Evolutionary conservation across 1,140 invertebrate genomes (phyloP).

Genomic region (Aricia agestis): DNA sequence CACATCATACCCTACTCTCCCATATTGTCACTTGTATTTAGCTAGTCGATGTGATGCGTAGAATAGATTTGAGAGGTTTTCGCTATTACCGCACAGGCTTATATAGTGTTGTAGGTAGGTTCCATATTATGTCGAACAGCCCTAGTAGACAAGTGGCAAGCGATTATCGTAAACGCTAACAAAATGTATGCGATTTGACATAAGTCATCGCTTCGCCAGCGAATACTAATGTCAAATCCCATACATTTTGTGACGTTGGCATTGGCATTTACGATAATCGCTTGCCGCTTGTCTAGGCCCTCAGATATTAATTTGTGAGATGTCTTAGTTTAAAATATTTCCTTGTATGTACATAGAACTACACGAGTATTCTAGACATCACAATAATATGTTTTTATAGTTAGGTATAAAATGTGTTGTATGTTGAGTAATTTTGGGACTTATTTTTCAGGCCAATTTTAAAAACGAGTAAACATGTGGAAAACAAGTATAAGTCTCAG

Average conservation of each 20-base stretch:
- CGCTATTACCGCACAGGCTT: background rate
- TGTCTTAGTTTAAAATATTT: background rate
- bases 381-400: conserved; percentile 6
- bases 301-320: background rate
- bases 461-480: conserved; percentile 42
- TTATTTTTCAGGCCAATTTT: conserved; percentile 49
- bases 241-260: too few relatives aligned
- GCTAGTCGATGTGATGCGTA: background rate
- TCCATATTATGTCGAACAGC: too few relatives aligned
- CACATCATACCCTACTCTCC: too few relatives aligned
- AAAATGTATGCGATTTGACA: too few relatives aligned
- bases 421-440: background rate
- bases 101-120: background rate
- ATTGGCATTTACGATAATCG: too few relatives aligned
- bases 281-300: too few relatives aligned
- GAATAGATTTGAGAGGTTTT: background rate
- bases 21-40: background rate
- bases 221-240: too few relatives aligned
- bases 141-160: too few relatives aligned
- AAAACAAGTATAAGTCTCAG: conserved; percentile 53
- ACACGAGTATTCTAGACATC: background rate
- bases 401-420: background rate
- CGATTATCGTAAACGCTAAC: too few relatives aligned
- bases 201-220: too few relatives aligned
- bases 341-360: background rate